Evolutionary conservation across 2,797 vertebrate species (phyloP), one percentile per base, ranked within the genome.

Genomic region (Anguilla marmorata): DNA sequence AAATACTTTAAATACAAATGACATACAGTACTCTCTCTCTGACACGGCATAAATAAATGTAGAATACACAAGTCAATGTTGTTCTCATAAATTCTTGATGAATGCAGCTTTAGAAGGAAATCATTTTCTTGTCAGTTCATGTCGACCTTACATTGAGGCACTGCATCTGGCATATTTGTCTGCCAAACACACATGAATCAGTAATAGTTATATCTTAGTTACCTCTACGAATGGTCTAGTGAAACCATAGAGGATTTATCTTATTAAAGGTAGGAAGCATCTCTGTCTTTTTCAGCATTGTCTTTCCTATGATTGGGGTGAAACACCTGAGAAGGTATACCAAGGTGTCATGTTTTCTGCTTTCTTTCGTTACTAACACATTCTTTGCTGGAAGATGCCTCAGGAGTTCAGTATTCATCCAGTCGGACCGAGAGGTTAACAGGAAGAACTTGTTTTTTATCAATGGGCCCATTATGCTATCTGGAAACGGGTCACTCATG

Each of bases 361-460:
- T 72, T 72, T 41, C 74, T 41, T 76, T 54, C 52, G 85, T 80
- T 63, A 14, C 12, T 52, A 86, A 85, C 45, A 24, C 58, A 37
- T 27, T 19, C 76, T 82, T 27, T 80, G 37, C 30, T 41, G 27
- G 87, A 80, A 86, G 58, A 82, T 83, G 66, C 66, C 87, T 86
- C 63, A 84, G 86, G 89, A 90, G 88, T 89, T 79, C 87, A 90
- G 90, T 90, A 86, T 27, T 48, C 69, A 85, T 91, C 91, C 92
- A 93, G 86, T 48, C 50, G 84, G 88, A 90, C 90, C 66, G 89
- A 91, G 89, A 90, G 90, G 16, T 12, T 86, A 92, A 93, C 91
- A 93, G 92, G 91, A 89, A 90, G 89, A 90, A 92, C 90, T 91
- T 93, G 92, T 94, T 92, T 76, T 90, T 91, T 92, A 93, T 93